A percentile compares a stretch with the other conserved stretches of the same genome.
phyloP scores from a whole-genome alignment of 2,888 invertebrate genomes.

The Amphipoea lucens region DNA sequence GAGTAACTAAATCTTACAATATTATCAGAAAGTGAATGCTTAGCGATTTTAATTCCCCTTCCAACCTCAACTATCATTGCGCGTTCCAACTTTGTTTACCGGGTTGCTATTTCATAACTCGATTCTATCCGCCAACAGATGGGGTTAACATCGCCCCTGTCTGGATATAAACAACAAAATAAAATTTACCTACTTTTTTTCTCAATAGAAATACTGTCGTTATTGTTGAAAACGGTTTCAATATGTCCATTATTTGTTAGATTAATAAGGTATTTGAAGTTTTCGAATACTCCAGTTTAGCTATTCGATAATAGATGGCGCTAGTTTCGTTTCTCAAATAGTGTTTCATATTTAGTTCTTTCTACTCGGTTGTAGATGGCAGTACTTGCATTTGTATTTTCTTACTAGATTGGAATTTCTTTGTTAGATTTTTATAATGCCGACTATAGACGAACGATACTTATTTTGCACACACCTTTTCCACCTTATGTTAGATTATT shows the following conservation, averaged over 20 bases:
- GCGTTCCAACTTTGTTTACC: neutral
- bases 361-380: conserved; percentile 64
- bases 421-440: conserved; percentile 4
- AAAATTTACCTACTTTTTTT: neutral
- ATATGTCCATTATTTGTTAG: rapidly evolving
- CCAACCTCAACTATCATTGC: too few relatives aligned
- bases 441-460: neutral
- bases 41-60: neutral
- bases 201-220: rapidly evolving
- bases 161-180: too few relatives aligned
- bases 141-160: neutral
- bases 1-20: neutral
- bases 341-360: conserved; percentile 19
- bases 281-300: neutral
- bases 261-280: too few relatives aligned
- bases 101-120: neutral
- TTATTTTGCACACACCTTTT: too few relatives aligned
- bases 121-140: conserved; percentile 35
- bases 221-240: neutral
- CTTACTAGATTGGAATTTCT: neutral
- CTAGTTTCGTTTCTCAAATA: neutral
- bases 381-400: neutral
- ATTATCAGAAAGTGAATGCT: neutral
- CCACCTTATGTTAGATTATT: too few relatives aligned
- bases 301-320: conserved; percentile 66